Conservation (phyloP, 2,888 invertebrate genomes). For the Caenorhabditis imperialis region DNA sequence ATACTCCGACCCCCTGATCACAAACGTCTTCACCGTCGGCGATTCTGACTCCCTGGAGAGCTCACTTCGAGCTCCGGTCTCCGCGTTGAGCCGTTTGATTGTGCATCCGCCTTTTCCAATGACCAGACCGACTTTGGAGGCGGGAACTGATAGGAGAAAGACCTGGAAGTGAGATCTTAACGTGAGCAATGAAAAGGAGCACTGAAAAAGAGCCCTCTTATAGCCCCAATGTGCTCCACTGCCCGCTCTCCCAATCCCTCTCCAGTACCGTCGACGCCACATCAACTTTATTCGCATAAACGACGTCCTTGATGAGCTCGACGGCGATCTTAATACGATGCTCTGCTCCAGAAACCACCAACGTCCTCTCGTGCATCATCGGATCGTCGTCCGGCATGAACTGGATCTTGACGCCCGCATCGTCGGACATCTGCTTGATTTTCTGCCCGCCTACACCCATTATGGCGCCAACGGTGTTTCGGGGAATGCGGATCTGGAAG, state of each 20-base stretch:
- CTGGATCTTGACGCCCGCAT: slow-evolving; percentile 93
- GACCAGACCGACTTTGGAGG: slow-evolving; percentile 95
- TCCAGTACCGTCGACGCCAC: no score
- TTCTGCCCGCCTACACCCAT: slow-evolving; percentile 98
- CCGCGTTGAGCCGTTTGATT: slow-evolving; percentile 84
- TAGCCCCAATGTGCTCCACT: no score
- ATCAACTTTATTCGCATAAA: no score
- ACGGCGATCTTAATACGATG: slow-evolving; percentile 82
- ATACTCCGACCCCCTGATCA: slow-evolving; percentile 90
- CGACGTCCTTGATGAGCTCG: slow-evolving; percentile 72
- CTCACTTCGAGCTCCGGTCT: slow-evolving; percentile 97
- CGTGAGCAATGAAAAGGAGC: no score
- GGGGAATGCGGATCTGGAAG: slow-evolving; percentile 86
- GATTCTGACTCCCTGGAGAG: slow-evolving; percentile 90
- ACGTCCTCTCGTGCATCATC: slow-evolving; percentile 90
- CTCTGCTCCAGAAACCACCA: slow-evolving; percentile 88
- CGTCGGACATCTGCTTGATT: slow-evolving; percentile 95
- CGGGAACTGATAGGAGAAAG: slow-evolving; percentile 84
- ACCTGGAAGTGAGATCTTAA: no score
- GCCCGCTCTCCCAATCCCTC: no score
- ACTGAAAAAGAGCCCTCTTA: no score
- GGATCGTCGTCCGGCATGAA: slow-evolving; percentile 87
- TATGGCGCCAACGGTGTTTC: slow-evolving; percentile 94
- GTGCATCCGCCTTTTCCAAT: slow-evolving; percentile 98
- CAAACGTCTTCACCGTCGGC: slow-evolving; percentile 88